phyloP scores from a whole-genome alignment of 2,113 vertebrate species.

The Calonectris borealis region DNA sequence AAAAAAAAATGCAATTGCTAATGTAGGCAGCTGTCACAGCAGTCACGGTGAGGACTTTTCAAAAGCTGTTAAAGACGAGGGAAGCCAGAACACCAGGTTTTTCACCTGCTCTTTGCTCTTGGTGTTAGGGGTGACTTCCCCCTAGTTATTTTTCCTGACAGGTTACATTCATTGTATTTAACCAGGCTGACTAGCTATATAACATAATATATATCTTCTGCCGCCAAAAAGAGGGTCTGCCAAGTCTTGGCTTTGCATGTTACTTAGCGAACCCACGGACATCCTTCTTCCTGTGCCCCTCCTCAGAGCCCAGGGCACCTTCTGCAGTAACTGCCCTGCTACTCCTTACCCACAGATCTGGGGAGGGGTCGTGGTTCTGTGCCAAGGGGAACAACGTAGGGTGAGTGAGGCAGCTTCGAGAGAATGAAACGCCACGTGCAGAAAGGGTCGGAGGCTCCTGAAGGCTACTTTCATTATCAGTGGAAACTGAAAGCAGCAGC shows the following conservation, averaged over 20 bases:
- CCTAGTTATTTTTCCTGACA: neutral
- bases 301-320: rapidly evolving
- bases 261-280: neutral
- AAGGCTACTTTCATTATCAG: neutral
- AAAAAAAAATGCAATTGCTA: neutral
- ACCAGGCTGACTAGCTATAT: neutral
- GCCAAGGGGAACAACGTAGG: rapidly evolving
- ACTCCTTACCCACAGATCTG: neutral
- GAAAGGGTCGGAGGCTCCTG: neutral
- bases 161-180: neutral
- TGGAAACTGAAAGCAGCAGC: conserved; percentile 22
- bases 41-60: neutral
- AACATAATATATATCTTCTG: neutral
- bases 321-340: rapidly evolving
- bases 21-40: neutral
- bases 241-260: neutral
- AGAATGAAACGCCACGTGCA: neutral
- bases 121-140: neutral
- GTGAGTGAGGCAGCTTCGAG: neutral
- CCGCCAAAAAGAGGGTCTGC: neutral
- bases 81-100: neutral
- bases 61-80: neutral
- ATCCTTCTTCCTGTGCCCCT: neutral
- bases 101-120: neutral
- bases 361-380: rapidly evolving